Evolutionary conservation across 2,113 vertebrate genomes (phyloP), one percentile per base, ranked within the genome.

Genomic region (Mormoops blainvillei): DNA sequence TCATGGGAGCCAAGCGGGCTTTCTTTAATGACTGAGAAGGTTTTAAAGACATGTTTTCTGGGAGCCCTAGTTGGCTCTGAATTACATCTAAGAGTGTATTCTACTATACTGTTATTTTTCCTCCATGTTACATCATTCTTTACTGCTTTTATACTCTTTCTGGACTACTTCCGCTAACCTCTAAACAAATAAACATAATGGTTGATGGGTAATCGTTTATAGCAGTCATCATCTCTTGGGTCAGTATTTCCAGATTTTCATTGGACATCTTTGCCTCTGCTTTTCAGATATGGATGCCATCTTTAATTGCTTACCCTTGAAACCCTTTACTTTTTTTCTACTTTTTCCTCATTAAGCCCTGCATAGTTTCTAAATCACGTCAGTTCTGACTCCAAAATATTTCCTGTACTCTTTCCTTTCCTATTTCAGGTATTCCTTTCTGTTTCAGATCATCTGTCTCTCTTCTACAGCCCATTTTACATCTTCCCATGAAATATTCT

Each of bases 371-470:
- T 67, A 70, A 86, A 76, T 83, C 38, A 20, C 76, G 3, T 88
- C 26, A 70, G 38, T 74, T 88, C 14, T 52, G n/a, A 88, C 20
- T 83, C n/a, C 1, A 76, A 52, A 95, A 13, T 89, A 83, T 83
- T 95, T 89, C 50, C 56, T 67, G 3, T 87, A 33, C 48, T 92
- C 26, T 36, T 90, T 71, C 33, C 15, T 89, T 90, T 73, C 65
- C 11, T 71, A 10, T 90, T 86, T 90, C 2, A 7, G 20, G 36
- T 90, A 0, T 85, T 54, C 9, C 56, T 85, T 96, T 82, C 56
- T 82, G 58, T n/a, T 87, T 86, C 52, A 93, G 54, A 89, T 43
- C 56, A 93, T 76, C 86, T 80, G 7, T 94, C 54, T 96, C 63
- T 85, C 41, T 76, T 95, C 56, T 87, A 50, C 7, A 88, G 26